Evolutionary conservation across 2,888 invertebrate genomes (phyloP).

Genomic region (Cotesia congregata): DNA sequence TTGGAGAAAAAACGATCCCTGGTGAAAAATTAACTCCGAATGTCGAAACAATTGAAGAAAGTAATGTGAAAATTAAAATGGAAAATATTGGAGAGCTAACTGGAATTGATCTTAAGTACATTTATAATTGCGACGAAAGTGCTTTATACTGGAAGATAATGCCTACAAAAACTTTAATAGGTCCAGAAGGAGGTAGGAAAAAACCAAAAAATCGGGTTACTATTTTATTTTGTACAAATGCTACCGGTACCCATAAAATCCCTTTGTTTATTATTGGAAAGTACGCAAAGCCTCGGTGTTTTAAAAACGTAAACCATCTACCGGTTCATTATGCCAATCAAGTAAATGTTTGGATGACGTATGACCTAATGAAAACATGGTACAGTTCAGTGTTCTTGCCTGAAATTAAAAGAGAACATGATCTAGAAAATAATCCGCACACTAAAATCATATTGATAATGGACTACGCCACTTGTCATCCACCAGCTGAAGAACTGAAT

Average conservation of each 20-base stretch:
- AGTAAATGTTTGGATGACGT: constrained; percentile 52
- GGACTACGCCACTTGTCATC: constrained; percentile 27
- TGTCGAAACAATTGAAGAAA: constrained; percentile 3
- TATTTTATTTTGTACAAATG: constrained; percentile 52
- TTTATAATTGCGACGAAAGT: constrained; percentile 50
- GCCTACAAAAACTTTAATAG: constrained; percentile 43
- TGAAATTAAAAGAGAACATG: constrained; percentile 39
- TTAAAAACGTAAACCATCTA: constrained; percentile 46
- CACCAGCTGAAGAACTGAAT: constrained; percentile 21
- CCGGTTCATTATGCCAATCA: constrained; percentile 44
- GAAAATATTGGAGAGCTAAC: constrained; percentile 12
- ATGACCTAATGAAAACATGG: constrained; percentile 47
- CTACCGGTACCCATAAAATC: constrained; percentile 52
- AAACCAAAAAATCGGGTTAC: constrained; percentile 51
- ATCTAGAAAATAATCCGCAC: constrained; percentile 22
- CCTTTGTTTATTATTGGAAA: constrained; percentile 55
- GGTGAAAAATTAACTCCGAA: constrained; percentile 36
- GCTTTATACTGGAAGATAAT: constrained; percentile 46
- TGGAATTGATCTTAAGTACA: constrained; percentile 37
- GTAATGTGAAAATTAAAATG: constrained; percentile 20
- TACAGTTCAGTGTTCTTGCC: constrained; percentile 43
- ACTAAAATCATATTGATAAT: constrained; percentile 28
- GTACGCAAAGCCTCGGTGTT: constrained; percentile 51
- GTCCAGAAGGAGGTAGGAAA: constrained; percentile 49
- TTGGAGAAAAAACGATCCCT: constrained; percentile 35